Percentiles rank a stretch among this genome's conserved stretches.
Evolutionary conservation across 2,888 invertebrate genomes (phyloP).

Genomic region (Lutraria lutraria): DNA sequence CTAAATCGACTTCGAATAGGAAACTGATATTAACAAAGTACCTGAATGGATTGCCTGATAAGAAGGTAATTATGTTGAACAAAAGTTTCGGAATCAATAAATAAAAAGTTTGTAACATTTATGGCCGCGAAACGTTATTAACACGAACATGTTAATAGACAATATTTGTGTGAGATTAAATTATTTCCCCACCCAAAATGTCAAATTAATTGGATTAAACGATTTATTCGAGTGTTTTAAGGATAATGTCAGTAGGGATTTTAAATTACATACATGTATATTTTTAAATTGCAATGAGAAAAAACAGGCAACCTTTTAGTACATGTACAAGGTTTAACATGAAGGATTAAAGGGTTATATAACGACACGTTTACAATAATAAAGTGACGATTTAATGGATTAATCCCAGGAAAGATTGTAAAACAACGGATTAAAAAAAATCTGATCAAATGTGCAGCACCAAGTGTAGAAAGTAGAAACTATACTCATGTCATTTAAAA

Average conservation of each 20-base stretch:
- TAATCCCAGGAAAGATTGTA: background rate
- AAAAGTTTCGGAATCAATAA: background rate
- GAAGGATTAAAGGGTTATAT: background rate
- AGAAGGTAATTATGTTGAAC: background rate
- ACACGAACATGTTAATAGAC: background rate
- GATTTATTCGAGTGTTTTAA: background rate
- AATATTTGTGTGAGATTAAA: background rate
- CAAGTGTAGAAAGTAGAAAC: background rate
- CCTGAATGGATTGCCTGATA: background rate
- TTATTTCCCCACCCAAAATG: background rate
- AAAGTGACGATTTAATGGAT: background rate
- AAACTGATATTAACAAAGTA: background rate
- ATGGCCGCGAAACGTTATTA: background rate
- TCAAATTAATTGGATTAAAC: background rate
- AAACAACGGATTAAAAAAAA: background rate
- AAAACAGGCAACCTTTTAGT: too few species aligned
- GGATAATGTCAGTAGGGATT: background rate
- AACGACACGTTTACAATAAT: background rate
- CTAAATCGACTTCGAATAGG: background rate
- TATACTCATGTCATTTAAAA: too few species aligned
- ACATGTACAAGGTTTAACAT: too few species aligned
- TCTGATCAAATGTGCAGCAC: background rate
- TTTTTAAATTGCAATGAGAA: too few species aligned
- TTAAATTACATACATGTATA: too few species aligned
- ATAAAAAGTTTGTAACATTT: background rate